Evolutionary conservation across 2,797 vertebrate genomes (phyloP).

Genomic region (Myioborus miniatus): DNA sequence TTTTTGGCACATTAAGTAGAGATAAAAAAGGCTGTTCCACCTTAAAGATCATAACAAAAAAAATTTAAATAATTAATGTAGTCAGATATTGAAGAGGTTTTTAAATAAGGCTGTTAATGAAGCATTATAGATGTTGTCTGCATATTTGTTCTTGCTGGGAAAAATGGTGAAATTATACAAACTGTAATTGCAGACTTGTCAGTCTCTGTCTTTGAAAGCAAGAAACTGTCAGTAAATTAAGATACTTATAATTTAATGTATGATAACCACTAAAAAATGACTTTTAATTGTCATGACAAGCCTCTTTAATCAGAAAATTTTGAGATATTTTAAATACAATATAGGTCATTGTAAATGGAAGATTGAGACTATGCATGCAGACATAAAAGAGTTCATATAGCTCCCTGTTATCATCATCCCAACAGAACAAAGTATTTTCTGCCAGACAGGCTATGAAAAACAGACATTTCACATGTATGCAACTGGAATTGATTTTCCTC

Average conservation of each 20-base stretch:
- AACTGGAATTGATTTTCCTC: constrained; percentile 18
- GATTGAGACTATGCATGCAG: neutral
- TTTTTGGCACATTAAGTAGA: neutral
- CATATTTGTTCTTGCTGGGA: neutral
- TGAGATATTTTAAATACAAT: neutral
- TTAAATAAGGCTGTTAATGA: neutral
- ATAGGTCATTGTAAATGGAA: neutral
- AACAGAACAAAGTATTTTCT: constrained; percentile 27
- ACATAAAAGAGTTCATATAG: neutral
- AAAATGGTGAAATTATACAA: neutral
- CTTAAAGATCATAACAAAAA: neutral
- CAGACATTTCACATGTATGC: neutral
- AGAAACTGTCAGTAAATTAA: neutral
- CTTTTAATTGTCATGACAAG: neutral
- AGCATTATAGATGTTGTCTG: neutral
- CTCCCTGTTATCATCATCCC: neutral
- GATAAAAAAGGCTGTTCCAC: neutral
- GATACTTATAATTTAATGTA: neutral
- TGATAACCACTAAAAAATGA: neutral
- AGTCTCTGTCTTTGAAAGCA: neutral
- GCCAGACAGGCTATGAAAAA: constrained; percentile 32
- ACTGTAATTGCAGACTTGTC: constrained; percentile 8
- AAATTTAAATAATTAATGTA: neutral
- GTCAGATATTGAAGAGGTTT: neutral
- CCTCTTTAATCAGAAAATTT: neutral